Base-by-base conservation (phyloP, 2,113 vertebrate genomes). In the Clupea harengus region DNA sequence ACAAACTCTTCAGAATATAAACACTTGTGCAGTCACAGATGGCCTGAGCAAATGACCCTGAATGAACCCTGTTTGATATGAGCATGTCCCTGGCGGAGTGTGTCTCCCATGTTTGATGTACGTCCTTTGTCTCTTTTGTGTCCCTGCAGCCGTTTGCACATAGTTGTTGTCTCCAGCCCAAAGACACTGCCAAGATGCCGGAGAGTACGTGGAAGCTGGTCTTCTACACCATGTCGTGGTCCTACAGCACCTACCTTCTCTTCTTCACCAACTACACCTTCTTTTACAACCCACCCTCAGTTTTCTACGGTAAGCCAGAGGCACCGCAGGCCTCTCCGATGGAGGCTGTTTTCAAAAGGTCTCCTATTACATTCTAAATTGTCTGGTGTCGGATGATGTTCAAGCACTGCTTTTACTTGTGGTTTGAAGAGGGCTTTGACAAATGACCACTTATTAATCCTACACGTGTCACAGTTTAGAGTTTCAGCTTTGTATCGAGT, bases 121-220 rank as follows among this genome's bases (percentile, higher is more conserved):
- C 3, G 10, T 44, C 28, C 72, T 78, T 32, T 54, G 25, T 39
- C 32, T 67, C 20, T 45, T 78, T 60, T 45, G 25, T 52, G 47
- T 75, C 44, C 86, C 86, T 6, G n/a, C 93, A 99, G 98, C 98
- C 98, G 46, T 92, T 99, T 0, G 97, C 93, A 81, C 92, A 92
- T 18, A 93, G 96, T 95, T 98, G 96, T 90, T 89, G 89, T 47
- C 90, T 99, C 87, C 94, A 95, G 91, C 97, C 97, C 10, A 96
- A 92, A 88, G 98, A 99, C 94, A 97, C 96, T 0, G 95, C 95
- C 91, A 99, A 99, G 95, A 96, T 99, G 96, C 98, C 98, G 0
- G 98, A 99, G 95, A 99, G 98, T 10, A 95, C 95, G 84, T 99
- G 98, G 98, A 99, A 99, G 95, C 94, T 99, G 91, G 93, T 97